These are phyloP conservation scores for Drosophila histrio DNA, from an alignment of 2,888 invertebrate species.

Conservation along the genomic window DNA sequence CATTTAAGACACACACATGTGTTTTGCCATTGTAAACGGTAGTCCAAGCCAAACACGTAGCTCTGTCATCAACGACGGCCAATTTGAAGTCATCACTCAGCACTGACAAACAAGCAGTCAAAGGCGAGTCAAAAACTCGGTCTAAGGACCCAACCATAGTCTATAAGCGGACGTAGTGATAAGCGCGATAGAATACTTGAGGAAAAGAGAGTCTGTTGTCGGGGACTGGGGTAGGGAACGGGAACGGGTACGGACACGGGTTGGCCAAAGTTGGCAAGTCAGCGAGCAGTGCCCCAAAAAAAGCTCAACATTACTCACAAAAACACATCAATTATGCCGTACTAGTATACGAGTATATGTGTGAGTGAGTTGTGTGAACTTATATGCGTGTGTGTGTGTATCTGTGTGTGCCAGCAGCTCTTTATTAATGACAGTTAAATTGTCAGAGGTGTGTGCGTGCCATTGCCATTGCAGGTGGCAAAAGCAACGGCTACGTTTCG, in stretches of 20 bases:
- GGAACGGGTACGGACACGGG: neutral
- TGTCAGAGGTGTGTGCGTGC: slow-evolving; percentile 75
- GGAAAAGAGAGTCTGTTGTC: neutral
- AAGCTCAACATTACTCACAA: slow-evolving; percentile 73
- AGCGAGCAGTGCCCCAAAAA: slow-evolving; percentile 43
- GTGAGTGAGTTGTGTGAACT: neutral
- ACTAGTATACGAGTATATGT: slow-evolving; percentile 15
- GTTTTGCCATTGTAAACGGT: slow-evolving; percentile 49
- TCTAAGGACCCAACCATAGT: neutral
- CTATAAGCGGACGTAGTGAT: slow-evolving; percentile 31
- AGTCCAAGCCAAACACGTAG: slow-evolving; percentile 39
- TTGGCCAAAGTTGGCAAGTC: slow-evolving; percentile 55
- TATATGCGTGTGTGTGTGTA: slow-evolving; percentile 6
- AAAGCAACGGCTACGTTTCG: slow-evolving; percentile 44
- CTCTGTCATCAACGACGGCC: slow-evolving; percentile 67
- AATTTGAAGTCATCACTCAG: slow-evolving; percentile 78
- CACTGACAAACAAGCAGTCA: slow-evolving; percentile 68
- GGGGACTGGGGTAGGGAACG: neutral
- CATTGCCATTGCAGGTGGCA: slow-evolving; percentile 67
- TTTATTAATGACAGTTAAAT: slow-evolving; percentile 78
- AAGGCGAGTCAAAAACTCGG: slow-evolving; percentile 25
- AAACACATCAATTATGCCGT: slow-evolving; percentile 74
- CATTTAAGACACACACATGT: slow-evolving; percentile 51
- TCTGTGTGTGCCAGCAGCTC: slow-evolving; percentile 41
- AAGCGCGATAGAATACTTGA: slow-evolving; percentile 27